Base-by-base conservation (phyloP, 1,140 invertebrate genomes). In the Pseudomyrmex gracilis region DNA sequence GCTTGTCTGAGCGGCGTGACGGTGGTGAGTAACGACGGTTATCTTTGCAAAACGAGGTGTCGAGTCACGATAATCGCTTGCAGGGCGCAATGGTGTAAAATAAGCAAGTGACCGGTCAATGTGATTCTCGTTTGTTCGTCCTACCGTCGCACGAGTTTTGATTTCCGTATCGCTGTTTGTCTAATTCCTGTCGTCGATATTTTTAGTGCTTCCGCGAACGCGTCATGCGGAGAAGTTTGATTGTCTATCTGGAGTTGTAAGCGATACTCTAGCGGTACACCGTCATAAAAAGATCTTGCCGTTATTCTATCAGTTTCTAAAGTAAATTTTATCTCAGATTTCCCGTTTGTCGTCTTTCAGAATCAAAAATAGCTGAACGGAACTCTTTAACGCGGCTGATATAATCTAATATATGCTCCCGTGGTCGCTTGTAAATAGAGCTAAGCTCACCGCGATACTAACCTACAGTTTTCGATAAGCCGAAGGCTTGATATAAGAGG, bases 341-440 rank as follows among this genome's bases (percentile, higher is more conserved):
- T 1, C 20, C 60, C 1, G 1, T 20, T 13, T 17, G 1, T 1
- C 51, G 45, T 17, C 51, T n/a, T 55, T 55, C 51, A 0, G 0
- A 49, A n/a, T 71, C 67, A 1, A 22, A 13, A 12, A 71, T 71
- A 1, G 67, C 1, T 1, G 67, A 22, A 0, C 67, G 49, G 0
- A 71, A 13, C 1, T 53, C 34, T n/a, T 71, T 71, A 0, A 55
- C 12, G 10, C 67, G 67, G 7, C 17, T 55, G 0, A 71, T 71
- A 34, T 71, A 55, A 34, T 64, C 60, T 9, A 63, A 20, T 13
- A 63, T 63, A 63, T 63, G 60, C 20, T 63, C 60, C 1, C 4
- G 1, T 2, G 7, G n/a, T 5, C 4, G n/a, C 7, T 4, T n/a
- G 8, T 63, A 43, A 63, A 63, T 63, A 0, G 12, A 22, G 60